phyloP scores from a whole-genome alignment of 1,140 invertebrate species.

The Calosoma granatense region DNA sequence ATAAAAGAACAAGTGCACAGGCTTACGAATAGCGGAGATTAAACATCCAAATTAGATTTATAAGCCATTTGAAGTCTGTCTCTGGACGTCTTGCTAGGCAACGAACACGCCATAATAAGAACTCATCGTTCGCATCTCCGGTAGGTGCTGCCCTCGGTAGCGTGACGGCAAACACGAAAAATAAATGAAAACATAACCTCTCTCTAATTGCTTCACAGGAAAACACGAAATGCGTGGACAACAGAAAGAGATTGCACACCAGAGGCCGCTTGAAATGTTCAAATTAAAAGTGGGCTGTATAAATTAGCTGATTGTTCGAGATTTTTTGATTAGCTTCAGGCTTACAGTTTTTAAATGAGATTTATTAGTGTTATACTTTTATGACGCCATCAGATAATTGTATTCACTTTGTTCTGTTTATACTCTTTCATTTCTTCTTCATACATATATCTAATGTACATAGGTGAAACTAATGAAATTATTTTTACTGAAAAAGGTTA shows the following conservation, averaged over 20 bases:
- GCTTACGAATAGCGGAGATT: background rate
- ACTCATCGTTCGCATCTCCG: no score
- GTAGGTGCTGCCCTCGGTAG: background rate
- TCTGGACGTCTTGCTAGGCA: background rate
- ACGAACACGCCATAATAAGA: background rate
- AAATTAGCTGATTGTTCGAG: constrained; percentile 5
- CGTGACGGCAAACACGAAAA: background rate
- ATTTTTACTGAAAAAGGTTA: constrained; percentile 4
- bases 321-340: constrained; percentile 1
- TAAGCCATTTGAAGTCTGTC: background rate
- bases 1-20: background rate
- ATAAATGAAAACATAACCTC: background rate
- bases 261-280: background rate
- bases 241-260: background rate
- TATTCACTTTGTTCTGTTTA: background rate
- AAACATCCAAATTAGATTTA: background rate
- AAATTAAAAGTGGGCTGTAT: constrained; percentile 6
- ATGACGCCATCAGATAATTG: background rate
- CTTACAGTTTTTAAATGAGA: background rate
- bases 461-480: constrained; percentile 6
- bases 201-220: background rate
- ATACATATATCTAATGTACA: no score
- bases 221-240: background rate
- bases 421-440: constrained; percentile 1
- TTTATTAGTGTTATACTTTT: background rate